Conservation (phyloP, 2,797 vertebrate genomes). For the Poeciliopsis infans region DNA sequence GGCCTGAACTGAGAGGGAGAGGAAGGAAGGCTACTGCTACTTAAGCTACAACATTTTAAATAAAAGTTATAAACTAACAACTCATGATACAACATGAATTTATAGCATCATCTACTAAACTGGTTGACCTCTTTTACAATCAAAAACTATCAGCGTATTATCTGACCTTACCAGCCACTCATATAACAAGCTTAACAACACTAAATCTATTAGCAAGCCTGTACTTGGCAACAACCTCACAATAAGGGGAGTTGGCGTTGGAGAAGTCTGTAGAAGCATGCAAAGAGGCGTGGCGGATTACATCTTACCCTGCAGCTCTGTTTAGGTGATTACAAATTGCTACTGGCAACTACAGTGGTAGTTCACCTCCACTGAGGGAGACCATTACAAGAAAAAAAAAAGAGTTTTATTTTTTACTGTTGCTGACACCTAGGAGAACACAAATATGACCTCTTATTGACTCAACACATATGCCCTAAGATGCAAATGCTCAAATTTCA, state of each 20-base stretch:
- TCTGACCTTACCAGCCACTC: conserved; percentile 52
- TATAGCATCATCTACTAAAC: background rate
- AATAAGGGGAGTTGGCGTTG: conserved; percentile 13
- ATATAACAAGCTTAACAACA: conserved; percentile 72
- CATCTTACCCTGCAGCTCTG: conserved; percentile 55
- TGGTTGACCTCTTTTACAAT: conserved; percentile 18
- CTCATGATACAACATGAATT: background rate
- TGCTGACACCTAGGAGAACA: background rate
- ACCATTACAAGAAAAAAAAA: background rate
- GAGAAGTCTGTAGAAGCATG: conserved; percentile 39
- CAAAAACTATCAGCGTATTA: conserved; percentile 30
- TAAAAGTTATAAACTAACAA: background rate
- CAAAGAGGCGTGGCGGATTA: conserved; percentile 54
- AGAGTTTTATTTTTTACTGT: background rate
- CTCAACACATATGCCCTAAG: background rate
- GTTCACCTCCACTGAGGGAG: background rate
- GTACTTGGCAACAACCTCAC: conserved; percentile 64
- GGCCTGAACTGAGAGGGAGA: conserved; percentile 30
- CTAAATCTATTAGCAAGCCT: conserved; percentile 72
- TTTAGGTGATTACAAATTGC: conserved; percentile 14
- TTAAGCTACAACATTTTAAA: conserved; percentile 8
- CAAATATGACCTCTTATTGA: conserved; percentile 1
- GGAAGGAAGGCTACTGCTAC: conserved; percentile 10
- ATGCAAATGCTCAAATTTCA: conserved; percentile 41
- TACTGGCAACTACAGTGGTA: background rate